Evolutionary conservation across 2,113 vertebrate genomes (phyloP), one percentile per base, ranked within the genome.

Genomic region (Callithrix jacchus): DNA sequence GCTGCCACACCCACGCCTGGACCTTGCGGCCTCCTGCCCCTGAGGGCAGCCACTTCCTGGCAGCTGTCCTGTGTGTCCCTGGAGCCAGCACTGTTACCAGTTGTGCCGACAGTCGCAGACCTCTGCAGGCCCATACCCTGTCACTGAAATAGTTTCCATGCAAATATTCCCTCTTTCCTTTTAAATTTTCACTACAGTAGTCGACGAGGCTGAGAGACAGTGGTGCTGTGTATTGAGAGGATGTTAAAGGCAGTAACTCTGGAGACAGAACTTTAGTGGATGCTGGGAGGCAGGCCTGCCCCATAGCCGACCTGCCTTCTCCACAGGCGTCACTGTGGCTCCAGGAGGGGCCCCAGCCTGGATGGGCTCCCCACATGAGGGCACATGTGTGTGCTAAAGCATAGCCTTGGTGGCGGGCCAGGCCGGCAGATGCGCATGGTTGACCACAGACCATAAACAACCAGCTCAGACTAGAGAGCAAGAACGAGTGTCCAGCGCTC

Each of bases 21-120:
- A 25, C 56, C 7, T 25, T 58, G 21, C 2, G 1, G 23, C 21
- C 56, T 58, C 21, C 56, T 58, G 56, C 21, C 56, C 23, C 20
- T 58, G 56, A 25, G 56, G 20, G 56, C 0, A 7, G 23, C 56
- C 23, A 25, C 23, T 58, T 58, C 52, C 16, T 52, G 52, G 96
- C 3, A 90, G n/a, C 42, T 9, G 18, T 52, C 84, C 91, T 93
- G 58, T 82, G 97, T 97, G 95, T 97, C 97, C 96, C 91, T 86
- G 85, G 82, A 93, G 92, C 95, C 2, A 42, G 61, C 14, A 42
- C 94, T 93, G 93, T 96, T 94, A 94, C 91, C 79, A 74, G 61
- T 85, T 61, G 87, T 77, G 27, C 47, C 32, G 40, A 32, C 54
- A 37, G 83, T 6, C 73, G 88, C 76, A 79, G 94, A 91, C 58